These are phyloP conservation scores for Iselma pallidipennis DNA, from an alignment of 2,888 invertebrate species.

Conservation along the genomic window DNA sequence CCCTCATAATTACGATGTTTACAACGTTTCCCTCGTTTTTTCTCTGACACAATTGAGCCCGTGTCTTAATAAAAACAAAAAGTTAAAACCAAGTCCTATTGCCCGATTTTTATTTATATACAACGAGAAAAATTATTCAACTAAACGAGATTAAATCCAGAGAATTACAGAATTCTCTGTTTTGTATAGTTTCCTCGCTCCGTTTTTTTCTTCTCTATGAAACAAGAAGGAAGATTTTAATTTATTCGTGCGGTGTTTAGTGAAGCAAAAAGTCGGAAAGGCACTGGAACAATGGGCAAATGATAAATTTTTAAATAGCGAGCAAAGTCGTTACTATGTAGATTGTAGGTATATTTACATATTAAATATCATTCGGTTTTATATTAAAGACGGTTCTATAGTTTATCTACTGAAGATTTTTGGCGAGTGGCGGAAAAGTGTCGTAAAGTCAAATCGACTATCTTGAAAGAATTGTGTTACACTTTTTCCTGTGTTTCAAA, in stretches of 20 bases:
- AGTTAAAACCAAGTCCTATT: too few species aligned
- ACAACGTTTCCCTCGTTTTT: not conserved
- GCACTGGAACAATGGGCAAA: constrained; percentile 24
- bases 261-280: constrained; percentile 28
- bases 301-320: constrained; percentile 36
- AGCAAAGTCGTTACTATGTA: constrained; percentile 39
- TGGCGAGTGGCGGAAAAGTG: constrained; percentile 10
- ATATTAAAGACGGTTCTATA: constrained; percentile 2
- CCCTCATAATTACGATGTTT: too few species aligned
- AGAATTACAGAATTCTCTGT: not conserved
- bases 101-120: too few species aligned
- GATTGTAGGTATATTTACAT: constrained; percentile 44
- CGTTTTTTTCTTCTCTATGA: not conserved
- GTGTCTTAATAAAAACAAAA: not conserved
- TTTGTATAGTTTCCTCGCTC: not conserved
- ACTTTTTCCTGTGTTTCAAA: constrained; percentile 20
- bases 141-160: not conserved
- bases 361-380: constrained; percentile 34
- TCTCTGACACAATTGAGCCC: not conserved
- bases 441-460: constrained; percentile 30
- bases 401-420: constrained; percentile 15
- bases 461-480: constrained; percentile 13
- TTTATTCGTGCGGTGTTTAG: constrained; percentile 19
- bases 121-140: not conserved
- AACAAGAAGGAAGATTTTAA: constrained; percentile 5